These are phyloP conservation scores for Denticeps clupeoides DNA, from an alignment of 2,797 vertebrate species.

Conservation along the genomic window DNA sequence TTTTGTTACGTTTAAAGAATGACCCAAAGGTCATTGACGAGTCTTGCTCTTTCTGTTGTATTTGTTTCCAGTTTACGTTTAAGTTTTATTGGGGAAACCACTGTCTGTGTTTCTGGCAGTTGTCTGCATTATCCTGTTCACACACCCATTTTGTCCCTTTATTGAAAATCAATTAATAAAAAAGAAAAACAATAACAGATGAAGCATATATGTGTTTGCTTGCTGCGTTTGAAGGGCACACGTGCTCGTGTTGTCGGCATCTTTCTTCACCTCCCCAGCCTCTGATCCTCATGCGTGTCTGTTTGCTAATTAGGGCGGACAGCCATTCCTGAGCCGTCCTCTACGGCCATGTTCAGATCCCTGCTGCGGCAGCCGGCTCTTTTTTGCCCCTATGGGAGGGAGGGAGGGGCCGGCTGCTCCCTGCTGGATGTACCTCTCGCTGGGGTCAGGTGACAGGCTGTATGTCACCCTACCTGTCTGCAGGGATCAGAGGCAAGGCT, in stretches of 20 bases:
- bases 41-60: conserved; percentile 88
- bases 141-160: conserved; percentile 99
- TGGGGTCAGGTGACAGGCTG: conserved; percentile 8
- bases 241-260: background rate
- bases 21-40: conserved; percentile 96
- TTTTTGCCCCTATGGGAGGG: background rate
- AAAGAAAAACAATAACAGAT: too few relatives aligned
- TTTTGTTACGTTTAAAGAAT: conserved; percentile 53
- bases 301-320: conserved; percentile 7
- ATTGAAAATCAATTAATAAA: conserved; percentile 90
- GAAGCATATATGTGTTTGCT: conserved; percentile 27
- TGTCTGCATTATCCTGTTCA: conserved; percentile 99
- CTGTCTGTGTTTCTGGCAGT: conserved; percentile 99
- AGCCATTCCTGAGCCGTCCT: background rate
- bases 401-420: background rate
- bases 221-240: background rate
- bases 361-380: background rate
- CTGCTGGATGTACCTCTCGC: background rate
- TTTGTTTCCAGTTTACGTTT: conserved; percentile 98
- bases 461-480: conserved; percentile 8
- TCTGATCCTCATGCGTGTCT: background rate
- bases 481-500: conserved; percentile 3
- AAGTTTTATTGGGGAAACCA: conserved; percentile 99
- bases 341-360: background rate
- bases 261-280: background rate